Conservation (phyloP, 2,797 vertebrate genomes). For the Neopelma chrysocephalum region DNA sequence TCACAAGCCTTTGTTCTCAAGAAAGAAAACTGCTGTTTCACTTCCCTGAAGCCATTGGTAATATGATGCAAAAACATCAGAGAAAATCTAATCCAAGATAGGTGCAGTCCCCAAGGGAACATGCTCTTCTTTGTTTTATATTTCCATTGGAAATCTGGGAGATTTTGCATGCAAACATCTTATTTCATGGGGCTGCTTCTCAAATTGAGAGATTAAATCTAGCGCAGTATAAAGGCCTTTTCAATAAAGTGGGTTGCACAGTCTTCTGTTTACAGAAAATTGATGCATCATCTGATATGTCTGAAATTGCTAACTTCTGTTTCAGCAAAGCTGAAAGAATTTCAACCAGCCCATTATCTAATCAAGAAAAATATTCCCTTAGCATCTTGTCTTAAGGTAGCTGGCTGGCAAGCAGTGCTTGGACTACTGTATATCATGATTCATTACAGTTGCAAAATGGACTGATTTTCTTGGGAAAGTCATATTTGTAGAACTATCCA, state of each 20-base stretch:
- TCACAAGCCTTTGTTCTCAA: conserved; percentile 78
- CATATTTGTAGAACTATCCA: conserved; percentile 67
- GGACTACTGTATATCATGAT: conserved; percentile 63
- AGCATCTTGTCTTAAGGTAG: conserved; percentile 74
- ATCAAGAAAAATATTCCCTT: conserved; percentile 75
- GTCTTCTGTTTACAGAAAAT: conserved; percentile 81
- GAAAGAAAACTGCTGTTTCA: conserved; percentile 77
- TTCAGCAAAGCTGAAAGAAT: conserved; percentile 76
- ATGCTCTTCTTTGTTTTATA: conserved; percentile 80
- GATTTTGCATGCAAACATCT: conserved; percentile 83
- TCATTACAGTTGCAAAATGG: conserved; percentile 65
- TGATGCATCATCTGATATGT: conserved; percentile 80
- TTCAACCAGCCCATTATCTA: conserved; percentile 78
- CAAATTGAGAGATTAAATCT: conserved; percentile 86
- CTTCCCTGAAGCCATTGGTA: conserved; percentile 82
- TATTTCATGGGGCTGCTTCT: conserved; percentile 84
- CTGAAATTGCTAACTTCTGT: conserved; percentile 79
- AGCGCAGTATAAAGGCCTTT: conserved; percentile 76
- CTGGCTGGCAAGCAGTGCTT: conserved; percentile 70
- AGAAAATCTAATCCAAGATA: conserved; percentile 81
- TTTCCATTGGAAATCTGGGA: conserved; percentile 81
- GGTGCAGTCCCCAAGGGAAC: conserved; percentile 79
- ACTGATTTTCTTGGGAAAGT: conserved; percentile 65
- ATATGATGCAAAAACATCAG: conserved; percentile 83
- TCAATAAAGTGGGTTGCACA: conserved; percentile 79